Percentiles rank a stretch among this genome's conserved stretches.
phyloP scores from a whole-genome alignment of 2,113 vertebrate genomes.

The Phaethornis superciliosus region DNA sequence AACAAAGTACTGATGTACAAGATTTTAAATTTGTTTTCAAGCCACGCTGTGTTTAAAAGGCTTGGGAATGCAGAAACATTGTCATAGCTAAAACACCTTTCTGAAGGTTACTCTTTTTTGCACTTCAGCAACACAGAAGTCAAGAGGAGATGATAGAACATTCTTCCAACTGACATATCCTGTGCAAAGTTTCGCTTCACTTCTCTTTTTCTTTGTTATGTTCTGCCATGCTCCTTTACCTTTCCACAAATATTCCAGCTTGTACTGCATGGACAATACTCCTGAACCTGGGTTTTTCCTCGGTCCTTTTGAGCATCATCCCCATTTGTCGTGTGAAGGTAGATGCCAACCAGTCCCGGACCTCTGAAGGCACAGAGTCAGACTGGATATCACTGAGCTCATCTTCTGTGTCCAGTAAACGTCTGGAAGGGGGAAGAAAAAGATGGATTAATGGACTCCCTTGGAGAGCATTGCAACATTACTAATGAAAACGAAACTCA shows the following conservation, averaged over 20 bases:
- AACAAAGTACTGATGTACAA: neutral
- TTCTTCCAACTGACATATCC: neutral
- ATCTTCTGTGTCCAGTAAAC: conserved; percentile 94
- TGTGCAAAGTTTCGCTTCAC: neutral
- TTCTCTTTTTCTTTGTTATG: neutral
- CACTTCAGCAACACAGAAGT: neutral
- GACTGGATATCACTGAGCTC: conserved; percentile 98
- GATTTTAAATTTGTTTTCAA: neutral
- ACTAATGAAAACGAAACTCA: neutral
- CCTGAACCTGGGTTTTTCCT: conserved; percentile 95
- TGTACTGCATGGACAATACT: conserved; percentile 98
- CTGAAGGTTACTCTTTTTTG: neutral
- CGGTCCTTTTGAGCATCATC: conserved; percentile 90
- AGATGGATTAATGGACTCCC: neutral
- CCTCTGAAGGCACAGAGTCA: conserved; percentile 95
- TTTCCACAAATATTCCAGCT: conserved; percentile 98
- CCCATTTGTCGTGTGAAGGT: conserved; percentile 98
- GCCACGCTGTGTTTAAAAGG: neutral
- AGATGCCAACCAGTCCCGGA: conserved; percentile 97
- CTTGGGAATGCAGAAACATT: neutral
- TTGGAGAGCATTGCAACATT: neutral
- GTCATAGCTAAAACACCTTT: neutral
- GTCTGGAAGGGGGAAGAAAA: conserved; percentile 70
- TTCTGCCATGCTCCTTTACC: conserved; percentile 72
- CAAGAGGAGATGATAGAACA: neutral